These are phyloP conservation scores for Limanda limanda DNA, from an alignment of 2,113 vertebrate species.

Conservation along the genomic window DNA sequence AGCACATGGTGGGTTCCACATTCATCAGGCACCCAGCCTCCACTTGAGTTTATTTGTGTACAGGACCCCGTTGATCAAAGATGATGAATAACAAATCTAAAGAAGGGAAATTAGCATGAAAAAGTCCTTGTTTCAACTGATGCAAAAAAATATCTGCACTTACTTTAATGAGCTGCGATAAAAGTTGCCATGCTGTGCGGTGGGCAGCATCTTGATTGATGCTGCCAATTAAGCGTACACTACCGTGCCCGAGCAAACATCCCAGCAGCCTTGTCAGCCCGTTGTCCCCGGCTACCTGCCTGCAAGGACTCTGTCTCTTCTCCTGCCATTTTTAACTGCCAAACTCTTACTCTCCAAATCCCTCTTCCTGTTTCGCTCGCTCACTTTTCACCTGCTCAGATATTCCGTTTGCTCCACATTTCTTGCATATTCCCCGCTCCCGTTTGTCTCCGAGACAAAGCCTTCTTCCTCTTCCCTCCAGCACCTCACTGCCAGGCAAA, in stretches of 20 bases:
- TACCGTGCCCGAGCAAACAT: slow-evolving; percentile 57
- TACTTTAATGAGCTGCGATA: slow-evolving; percentile 78
- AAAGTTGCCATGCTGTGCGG: slow-evolving; percentile 58
- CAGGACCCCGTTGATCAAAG: slow-evolving; percentile 64
- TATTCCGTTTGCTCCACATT: slow-evolving; percentile 30
- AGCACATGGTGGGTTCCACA: slow-evolving; percentile 48
- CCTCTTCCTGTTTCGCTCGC: slow-evolving; percentile 13
- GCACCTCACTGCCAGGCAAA: slow-evolving; percentile 69
- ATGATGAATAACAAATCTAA: slow-evolving; percentile 76
- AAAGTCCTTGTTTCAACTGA: slow-evolving; percentile 70
- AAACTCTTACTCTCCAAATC: slow-evolving; percentile 26
- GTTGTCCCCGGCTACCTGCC: slow-evolving; percentile 44
- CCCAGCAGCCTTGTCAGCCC: slow-evolving; percentile 54
- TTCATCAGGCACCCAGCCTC: slow-evolving; percentile 31
- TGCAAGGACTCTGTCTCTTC: slow-evolving; percentile 40
- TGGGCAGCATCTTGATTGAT: slow-evolving; percentile 73
- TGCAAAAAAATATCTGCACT: slow-evolving; percentile 78
- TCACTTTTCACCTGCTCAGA: slow-evolving; percentile 25
- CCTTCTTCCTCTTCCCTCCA: slow-evolving; percentile 40
- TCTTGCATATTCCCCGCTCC: slow-evolving; percentile 36
- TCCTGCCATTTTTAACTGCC: slow-evolving; percentile 42
- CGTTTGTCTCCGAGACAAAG: slow-evolving; percentile 47
- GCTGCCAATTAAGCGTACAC: slow-evolving; percentile 59
- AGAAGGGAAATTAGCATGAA: slow-evolving; percentile 75
- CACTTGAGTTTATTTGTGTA: slow-evolving; percentile 49